A percentile compares a stretch with the other conserved stretches of the same genome.
phyloP scores from a whole-genome alignment of 2,797 vertebrate genomes.

The Macrochelys suwanniensis region DNA sequence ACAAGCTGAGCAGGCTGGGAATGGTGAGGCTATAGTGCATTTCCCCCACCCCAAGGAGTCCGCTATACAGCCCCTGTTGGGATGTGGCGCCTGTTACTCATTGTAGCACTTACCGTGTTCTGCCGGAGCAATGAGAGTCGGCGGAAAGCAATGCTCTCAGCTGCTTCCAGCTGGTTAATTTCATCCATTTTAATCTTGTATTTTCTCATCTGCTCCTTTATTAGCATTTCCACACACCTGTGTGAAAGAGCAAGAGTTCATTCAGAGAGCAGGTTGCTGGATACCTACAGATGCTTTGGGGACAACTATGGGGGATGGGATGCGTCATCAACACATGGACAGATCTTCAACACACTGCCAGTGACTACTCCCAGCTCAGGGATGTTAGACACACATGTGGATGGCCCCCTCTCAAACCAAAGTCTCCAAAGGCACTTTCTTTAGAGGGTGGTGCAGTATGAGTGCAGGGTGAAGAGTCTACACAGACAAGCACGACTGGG shows the following conservation, averaged over 20 bases:
- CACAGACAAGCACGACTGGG: background rate
- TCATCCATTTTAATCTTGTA: constrained; percentile 98
- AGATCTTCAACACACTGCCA: background rate
- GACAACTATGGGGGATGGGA: background rate
- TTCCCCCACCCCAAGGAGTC: background rate
- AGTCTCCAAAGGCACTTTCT: accelerated
- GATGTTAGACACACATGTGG: background rate
- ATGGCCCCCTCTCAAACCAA: background rate
- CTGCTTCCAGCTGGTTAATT: constrained; percentile 95
- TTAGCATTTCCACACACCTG: constrained; percentile 96
- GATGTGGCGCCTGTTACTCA: background rate
- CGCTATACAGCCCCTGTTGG: background rate
- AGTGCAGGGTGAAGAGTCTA: background rate
- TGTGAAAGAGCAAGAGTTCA: background rate
- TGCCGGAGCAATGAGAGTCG: constrained; percentile 92
- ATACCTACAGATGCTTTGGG: background rate
- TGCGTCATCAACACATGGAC: background rate
- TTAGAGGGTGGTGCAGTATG: background rate
- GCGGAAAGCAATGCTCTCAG: constrained; percentile 91
- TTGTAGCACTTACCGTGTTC: constrained; percentile 86
- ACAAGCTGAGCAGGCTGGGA: background rate
- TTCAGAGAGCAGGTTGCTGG: background rate
- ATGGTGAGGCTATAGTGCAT: background rate
- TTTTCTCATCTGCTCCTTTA: constrained; percentile 93
- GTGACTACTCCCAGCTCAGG: background rate